Evolutionary conservation across 2,113 vertebrate species (phyloP).

Genomic region (Plotosus lineatus): DNA sequence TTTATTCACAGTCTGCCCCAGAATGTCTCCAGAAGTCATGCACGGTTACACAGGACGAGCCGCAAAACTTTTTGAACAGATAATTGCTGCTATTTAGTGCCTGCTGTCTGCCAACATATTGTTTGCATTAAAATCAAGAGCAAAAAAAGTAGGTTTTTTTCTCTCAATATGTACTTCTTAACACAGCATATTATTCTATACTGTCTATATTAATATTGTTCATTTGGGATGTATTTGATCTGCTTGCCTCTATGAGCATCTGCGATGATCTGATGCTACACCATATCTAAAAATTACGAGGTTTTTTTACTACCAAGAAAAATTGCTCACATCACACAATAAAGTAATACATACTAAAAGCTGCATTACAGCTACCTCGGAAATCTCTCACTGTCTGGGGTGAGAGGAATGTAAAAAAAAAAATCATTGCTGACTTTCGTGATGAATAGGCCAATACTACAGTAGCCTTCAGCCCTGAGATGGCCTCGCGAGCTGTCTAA

Average conservation of each 20-base stretch:
- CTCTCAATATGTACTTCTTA: background rate
- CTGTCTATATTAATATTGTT: slow-evolving; percentile 1
- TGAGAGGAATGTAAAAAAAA: no score
- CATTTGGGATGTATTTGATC: background rate
- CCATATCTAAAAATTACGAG: background rate
- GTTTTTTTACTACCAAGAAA: slow-evolving; percentile 1
- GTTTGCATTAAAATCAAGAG: background rate
- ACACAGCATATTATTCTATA: background rate
- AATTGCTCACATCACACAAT: background rate
- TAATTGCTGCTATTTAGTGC: slow-evolving; percentile 1
- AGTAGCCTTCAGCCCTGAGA: no score
- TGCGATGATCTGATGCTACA: background rate
- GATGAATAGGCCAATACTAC: no score
- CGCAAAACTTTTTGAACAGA: background rate
- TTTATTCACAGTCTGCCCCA: background rate
- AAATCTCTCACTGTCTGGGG: no score
- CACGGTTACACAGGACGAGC: background rate
- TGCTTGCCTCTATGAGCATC: background rate
- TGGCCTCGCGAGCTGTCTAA: no score
- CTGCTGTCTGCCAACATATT: background rate
- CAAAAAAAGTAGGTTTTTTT: background rate
- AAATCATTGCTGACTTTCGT: no score
- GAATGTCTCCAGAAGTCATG: background rate
- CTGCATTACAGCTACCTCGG: no score
- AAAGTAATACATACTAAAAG: background rate